phyloP scores from a whole-genome alignment of 35 echinoderm and acorn worm genomes.

The Anneissia japonica region DNA sequence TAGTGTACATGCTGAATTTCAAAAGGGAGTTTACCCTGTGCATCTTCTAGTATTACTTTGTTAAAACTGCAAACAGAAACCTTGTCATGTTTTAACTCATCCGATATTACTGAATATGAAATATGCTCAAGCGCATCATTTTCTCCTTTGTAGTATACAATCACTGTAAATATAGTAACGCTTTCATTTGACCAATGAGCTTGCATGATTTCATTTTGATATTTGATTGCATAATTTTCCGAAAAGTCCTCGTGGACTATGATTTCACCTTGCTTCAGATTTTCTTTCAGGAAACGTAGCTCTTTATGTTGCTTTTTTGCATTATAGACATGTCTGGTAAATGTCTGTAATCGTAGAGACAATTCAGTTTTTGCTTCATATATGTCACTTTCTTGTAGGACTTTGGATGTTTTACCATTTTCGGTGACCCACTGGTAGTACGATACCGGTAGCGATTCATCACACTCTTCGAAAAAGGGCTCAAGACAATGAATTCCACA shows the following conservation, averaged over 20 bases:
- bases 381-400: not conserved
- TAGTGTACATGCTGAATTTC: too few species aligned
- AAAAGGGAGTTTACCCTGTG: too few species aligned
- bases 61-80: too few species aligned
- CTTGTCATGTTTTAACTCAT: too few species aligned
- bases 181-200: conserved; percentile 23
- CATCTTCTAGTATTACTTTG: too few species aligned
- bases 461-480: too few species aligned
- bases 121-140: too few species aligned
- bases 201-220: conserved; percentile 24
- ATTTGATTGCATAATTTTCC: conserved; percentile 18
- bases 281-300: not conserved
- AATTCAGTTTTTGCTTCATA: not conserved
- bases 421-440: not conserved
- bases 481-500: too few species aligned
- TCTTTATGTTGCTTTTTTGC: not conserved
- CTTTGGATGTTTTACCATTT: not conserved
- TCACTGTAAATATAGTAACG: conserved; percentile 15
- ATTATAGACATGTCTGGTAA: conserved; percentile 12
- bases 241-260: conserved; percentile 33
- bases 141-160: conserved; percentile 30
- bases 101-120: too few species aligned
- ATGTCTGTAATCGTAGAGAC: not conserved
- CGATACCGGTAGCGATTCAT: too few species aligned
- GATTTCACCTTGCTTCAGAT: not conserved